Evolutionary conservation across 2,888 invertebrate genomes (phyloP).

Genomic region (Malthinus flaveolus): DNA sequence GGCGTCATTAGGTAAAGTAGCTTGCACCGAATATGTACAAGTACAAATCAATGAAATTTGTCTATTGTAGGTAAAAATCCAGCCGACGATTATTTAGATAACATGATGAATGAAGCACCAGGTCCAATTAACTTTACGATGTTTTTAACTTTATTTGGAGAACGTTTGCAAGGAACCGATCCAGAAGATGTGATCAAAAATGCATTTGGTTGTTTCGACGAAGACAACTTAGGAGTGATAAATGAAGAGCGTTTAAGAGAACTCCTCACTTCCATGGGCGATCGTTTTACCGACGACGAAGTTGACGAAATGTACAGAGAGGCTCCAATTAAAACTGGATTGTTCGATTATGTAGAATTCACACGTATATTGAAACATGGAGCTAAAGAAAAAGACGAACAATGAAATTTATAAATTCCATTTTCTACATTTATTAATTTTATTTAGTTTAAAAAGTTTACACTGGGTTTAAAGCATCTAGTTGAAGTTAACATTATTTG

Average conservation of each 20-base stretch:
- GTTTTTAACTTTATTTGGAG: constrained; percentile 98
- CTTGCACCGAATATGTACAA: constrained; percentile 17
- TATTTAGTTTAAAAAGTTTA: neutral
- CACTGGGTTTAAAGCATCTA: neutral
- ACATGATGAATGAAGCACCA: constrained; percentile 99
- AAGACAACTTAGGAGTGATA: constrained; percentile 90
- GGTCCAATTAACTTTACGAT: constrained; percentile 99
- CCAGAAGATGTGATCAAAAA: constrained; percentile 99
- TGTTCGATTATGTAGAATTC: constrained; percentile 98
- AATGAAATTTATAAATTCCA: constrained; percentile 56
- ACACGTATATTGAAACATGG: constrained; percentile 98
- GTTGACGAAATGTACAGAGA: constrained; percentile 99
- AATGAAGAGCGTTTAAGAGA: constrained; percentile 94
- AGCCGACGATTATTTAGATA: constrained; percentile 92
- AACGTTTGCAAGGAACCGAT: constrained; percentile 96
- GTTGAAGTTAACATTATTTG: neutral
- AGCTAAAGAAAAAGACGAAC: constrained; percentile 97
- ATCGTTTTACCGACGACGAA: constrained; percentile 94
- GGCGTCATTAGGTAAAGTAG: constrained; percentile 91
- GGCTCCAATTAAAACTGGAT: constrained; percentile 92
- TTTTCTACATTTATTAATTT: constrained; percentile 2
- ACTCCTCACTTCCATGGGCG: constrained; percentile 96
- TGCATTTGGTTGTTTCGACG: constrained; percentile 99
- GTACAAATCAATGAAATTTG: neutral
- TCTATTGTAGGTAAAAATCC: constrained; percentile 84